Percentiles rank a stretch among this genome's conserved stretches.
These are phyloP conservation scores for Sarcophaga rosellei DNA, from an alignment of 2,888 invertebrate genomes.

Conservation along the genomic window DNA sequence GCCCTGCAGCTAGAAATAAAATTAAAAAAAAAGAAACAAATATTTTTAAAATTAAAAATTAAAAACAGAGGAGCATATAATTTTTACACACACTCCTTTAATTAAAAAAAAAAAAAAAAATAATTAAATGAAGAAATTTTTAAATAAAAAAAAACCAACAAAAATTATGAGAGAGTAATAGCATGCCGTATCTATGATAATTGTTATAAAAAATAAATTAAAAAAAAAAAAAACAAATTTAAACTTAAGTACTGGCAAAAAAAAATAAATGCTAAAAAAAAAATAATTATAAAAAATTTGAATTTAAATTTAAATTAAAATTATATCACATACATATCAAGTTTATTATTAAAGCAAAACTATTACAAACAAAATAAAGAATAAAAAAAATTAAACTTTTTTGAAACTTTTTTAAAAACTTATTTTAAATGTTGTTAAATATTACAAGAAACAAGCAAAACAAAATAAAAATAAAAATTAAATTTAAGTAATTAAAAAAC, in stretches of 20 bases:
- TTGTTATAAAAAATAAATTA: slow-evolving; percentile 52
- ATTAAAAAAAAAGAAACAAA: slow-evolving; percentile 16
- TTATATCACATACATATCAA: slow-evolving; percentile 48
- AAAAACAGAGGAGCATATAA: slow-evolving; percentile 19
- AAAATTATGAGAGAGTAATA: slow-evolving; percentile 60
- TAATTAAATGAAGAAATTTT: neutral
- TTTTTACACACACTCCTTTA: slow-evolving; percentile 61
- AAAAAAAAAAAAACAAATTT: slow-evolving; percentile 26
- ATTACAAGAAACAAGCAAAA: neutral
- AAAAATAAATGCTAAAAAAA: slow-evolving; percentile 44
- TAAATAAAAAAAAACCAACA: neutral
- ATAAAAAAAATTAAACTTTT: slow-evolving; percentile 9
- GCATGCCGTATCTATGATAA: slow-evolving; percentile 67
- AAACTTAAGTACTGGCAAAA: slow-evolving; percentile 56
- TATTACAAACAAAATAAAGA: slow-evolving; percentile 28
- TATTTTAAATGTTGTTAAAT: slow-evolving; percentile 42
- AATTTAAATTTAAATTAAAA: slow-evolving; percentile 29
- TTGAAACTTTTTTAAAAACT: slow-evolving; percentile 35
- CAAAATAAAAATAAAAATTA: slow-evolving; percentile 1
- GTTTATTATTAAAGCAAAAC: slow-evolving; percentile 2
- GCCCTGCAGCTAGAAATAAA: slow-evolving; percentile 66
- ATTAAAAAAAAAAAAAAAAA: slow-evolving; percentile 20
- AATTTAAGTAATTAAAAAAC: neutral
- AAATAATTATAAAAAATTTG: slow-evolving; percentile 16
- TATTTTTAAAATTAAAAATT: slow-evolving; percentile 6